phyloP scores from a whole-genome alignment of 2,888 invertebrate species.

The Caradrina clavipalpis region DNA sequence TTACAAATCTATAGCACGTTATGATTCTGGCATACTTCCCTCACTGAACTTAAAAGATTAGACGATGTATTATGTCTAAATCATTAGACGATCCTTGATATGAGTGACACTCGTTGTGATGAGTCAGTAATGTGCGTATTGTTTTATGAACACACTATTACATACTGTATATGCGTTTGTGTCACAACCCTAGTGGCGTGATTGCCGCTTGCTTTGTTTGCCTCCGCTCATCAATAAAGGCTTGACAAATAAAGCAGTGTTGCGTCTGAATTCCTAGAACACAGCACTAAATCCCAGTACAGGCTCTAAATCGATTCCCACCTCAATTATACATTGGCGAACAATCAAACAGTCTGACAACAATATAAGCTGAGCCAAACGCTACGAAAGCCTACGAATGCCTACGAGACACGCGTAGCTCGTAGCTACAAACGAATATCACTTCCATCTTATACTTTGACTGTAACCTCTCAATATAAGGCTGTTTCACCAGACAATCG shows the following conservation, averaged over 20 bases:
- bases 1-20: no score
- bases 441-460: conserved; percentile 9
- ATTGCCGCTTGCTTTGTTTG: conserved; percentile 40
- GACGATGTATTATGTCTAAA: no score
- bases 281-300: conserved; percentile 27
- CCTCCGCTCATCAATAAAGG: background rate
- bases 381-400: conserved; percentile 36
- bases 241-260: conserved; percentile 5
- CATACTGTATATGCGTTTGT: conserved; percentile 2
- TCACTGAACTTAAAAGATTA: no score
- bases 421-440: conserved; percentile 16
- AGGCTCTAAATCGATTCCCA: conserved; percentile 27
- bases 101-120: no score
- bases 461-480: background rate
- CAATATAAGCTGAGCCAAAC: conserved; percentile 7
- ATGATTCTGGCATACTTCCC: no score
- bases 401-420: conserved; percentile 11
- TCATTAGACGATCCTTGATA: no score
- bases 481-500: no score
- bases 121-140: background rate
- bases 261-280: conserved; percentile 22
- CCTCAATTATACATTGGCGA: conserved; percentile 28
- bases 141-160: conserved; percentile 1
- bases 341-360: conserved; percentile 33
- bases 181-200: conserved; percentile 19